These are phyloP conservation scores for Bugulina stolonifera DNA, from an alignment of 2,888 invertebrate genomes.

Conservation along the genomic window DNA sequence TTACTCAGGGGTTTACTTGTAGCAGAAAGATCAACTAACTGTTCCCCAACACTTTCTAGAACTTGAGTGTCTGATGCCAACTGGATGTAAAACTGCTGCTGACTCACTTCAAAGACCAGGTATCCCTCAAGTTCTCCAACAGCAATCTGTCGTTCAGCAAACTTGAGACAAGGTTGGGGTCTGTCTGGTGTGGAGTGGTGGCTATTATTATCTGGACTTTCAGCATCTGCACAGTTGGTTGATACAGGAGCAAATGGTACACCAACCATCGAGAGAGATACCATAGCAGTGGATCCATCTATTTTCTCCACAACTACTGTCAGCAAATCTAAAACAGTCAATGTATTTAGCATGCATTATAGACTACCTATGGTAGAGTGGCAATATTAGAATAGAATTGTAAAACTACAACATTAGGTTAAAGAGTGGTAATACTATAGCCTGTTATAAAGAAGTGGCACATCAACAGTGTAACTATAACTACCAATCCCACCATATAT, in stretches of 20 bases:
- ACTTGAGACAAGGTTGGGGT: neutral
- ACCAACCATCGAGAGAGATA: neutral
- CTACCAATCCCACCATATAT: too few species aligned
- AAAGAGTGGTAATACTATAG: too few species aligned
- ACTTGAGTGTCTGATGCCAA: neutral
- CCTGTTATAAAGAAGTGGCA: too few species aligned
- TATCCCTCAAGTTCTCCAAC: neutral
- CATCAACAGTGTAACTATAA: too few species aligned
- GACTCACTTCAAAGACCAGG: slow-evolving; percentile 15
- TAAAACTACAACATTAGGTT: too few species aligned
- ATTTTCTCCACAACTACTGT: neutral
- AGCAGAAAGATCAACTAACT: neutral
- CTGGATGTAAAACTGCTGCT: slow-evolving; percentile 21
- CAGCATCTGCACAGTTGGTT: neutral
- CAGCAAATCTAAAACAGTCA: neutral
- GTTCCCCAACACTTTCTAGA: neutral
- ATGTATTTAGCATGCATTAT: too few species aligned
- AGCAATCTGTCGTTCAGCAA: neutral
- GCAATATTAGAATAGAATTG: too few species aligned
- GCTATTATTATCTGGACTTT: neutral
- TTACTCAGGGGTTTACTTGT: slow-evolving; percentile 26
- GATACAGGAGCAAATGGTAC: neutral
- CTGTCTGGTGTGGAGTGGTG: neutral
- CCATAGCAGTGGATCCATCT: neutral
- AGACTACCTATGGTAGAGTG: too few species aligned